Percentiles rank a stretch among this genome's conserved stretches.
Conservation (phyloP, 1,140 invertebrate species). For the Temnothorax nylanderi region DNA sequence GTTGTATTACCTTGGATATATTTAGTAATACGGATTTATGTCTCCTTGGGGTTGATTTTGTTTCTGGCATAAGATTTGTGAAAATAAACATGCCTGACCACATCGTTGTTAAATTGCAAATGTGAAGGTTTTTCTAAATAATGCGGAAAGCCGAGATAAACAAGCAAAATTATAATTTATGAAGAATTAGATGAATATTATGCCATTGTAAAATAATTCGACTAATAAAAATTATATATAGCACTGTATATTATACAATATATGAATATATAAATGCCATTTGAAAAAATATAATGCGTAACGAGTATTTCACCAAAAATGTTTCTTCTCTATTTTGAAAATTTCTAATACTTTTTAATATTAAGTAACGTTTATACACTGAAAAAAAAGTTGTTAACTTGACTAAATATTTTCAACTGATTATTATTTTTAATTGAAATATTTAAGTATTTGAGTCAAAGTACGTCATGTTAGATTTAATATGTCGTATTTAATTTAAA, state of each 20-base stretch:
- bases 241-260: neutral
- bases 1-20: conserved; percentile 28
- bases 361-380: neutral
- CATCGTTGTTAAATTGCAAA: neutral
- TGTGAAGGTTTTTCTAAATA: neutral
- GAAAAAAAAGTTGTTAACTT: no score
- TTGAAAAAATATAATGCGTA: neutral
- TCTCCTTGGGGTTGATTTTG: conserved; percentile 24
- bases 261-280: neutral
- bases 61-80: conserved; percentile 1
- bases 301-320: neutral
- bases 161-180: neutral
- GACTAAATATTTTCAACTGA: no score
- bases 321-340: neutral
- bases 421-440: no score
- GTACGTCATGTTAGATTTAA: no score
- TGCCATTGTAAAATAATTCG: neutral
- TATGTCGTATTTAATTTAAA: no score
- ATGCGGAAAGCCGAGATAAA: neutral
- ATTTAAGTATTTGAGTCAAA: no score
- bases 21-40: neutral
- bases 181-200: neutral
- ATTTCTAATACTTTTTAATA: neutral
- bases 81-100: neutral
- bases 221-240: neutral